These are phyloP conservation scores for Hypsibius dujardini DNA, from an alignment of 1,140 invertebrate genomes.

Conservation along the genomic window DNA sequence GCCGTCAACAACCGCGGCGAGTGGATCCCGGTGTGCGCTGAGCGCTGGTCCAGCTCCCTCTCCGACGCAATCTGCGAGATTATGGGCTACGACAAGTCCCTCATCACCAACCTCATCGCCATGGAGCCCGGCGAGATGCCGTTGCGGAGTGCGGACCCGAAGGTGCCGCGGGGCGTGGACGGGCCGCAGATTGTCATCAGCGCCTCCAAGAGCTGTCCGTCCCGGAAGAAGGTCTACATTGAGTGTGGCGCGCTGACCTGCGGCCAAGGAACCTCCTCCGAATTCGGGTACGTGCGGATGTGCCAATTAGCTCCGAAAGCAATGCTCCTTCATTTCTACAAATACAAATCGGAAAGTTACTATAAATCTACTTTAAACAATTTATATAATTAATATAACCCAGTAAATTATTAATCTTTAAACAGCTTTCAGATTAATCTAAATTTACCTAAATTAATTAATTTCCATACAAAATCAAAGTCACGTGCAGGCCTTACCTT, in stretches of 20 bases:
- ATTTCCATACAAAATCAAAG: too few relatives aligned
- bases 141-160: not conserved
- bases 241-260: not conserved
- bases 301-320: too few relatives aligned
- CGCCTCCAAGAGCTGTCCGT: constrained; percentile 4
- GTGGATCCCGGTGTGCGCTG: constrained; percentile 12
- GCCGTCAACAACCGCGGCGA: constrained; percentile 11
- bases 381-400: too few relatives aligned
- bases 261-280: too few relatives aligned
- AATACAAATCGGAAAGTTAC: too few relatives aligned
- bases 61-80: constrained; percentile 16
- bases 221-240: constrained; percentile 15
- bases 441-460: too few relatives aligned
- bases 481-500: too few relatives aligned
- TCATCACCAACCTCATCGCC: not conserved
- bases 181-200: constrained; percentile 9
- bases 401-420: too few relatives aligned
- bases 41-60: constrained; percentile 9
- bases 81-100: constrained; percentile 11
- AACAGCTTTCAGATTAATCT: too few relatives aligned
- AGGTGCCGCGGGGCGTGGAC: not conserved
- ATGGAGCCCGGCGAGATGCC: constrained; percentile 1
- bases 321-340: too few relatives aligned
- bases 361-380: too few relatives aligned
- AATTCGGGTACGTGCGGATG: too few relatives aligned